phyloP scores from a whole-genome alignment of 2,888 invertebrate species.

The Xestoiulus laeticollis region DNA sequence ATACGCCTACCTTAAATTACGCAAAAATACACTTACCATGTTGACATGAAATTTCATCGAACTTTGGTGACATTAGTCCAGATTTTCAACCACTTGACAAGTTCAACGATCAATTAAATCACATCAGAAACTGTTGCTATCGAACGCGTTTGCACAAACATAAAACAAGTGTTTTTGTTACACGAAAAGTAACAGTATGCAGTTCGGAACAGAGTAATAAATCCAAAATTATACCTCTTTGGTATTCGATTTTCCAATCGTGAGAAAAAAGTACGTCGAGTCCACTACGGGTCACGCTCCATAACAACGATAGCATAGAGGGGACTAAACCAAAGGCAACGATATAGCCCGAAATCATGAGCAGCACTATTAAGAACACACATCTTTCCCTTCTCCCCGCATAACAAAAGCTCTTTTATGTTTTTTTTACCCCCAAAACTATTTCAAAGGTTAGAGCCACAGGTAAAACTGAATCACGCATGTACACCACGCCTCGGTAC shows the following conservation, averaged over 20 bases:
- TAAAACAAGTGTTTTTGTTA: not conserved
- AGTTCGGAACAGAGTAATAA: not conserved
- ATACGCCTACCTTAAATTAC: not conserved
- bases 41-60: not conserved
- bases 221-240: not conserved
- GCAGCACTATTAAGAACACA: conserved; percentile 9
- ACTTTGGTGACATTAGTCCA: not conserved
- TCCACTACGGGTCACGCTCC: conserved; percentile 23
- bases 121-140: not conserved
- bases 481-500: not conserved
- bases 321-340: not conserved
- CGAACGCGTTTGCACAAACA: not conserved
- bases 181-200: not conserved
- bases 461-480: not conserved
- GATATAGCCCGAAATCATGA: conserved; percentile 3
- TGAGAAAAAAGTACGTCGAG: not conserved
- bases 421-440: conserved; percentile 23
- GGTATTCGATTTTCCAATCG: not conserved
- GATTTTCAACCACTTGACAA: not conserved
- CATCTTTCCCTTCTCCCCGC: not conserved
- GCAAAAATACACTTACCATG: not conserved
- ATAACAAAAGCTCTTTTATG: conserved; percentile 10
- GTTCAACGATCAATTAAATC: not conserved
- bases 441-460: conserved; percentile 34
- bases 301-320: not conserved